phyloP scores from a whole-genome alignment of 2,113 vertebrate species.

The Scalopus aquaticus region DNA sequence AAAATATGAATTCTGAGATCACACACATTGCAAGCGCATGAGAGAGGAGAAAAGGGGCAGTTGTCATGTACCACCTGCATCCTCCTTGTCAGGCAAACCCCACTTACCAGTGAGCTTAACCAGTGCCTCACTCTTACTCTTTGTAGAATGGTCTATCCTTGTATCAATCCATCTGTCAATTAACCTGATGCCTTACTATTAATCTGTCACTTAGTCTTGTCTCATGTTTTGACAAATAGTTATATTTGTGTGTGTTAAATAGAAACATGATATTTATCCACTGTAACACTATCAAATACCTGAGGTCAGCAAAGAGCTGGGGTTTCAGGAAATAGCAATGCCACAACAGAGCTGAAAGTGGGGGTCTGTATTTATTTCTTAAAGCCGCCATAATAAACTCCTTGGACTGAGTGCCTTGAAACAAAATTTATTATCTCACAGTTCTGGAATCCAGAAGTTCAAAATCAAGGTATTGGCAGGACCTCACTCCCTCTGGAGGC shows the following conservation, averaged over 20 bases:
- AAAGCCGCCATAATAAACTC: background rate
- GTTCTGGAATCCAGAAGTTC: background rate
- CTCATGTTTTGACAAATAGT: background rate
- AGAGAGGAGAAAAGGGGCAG: background rate
- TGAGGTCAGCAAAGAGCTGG: background rate
- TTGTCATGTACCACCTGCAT: accelerated
- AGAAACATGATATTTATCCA: background rate
- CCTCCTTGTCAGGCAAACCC: background rate
- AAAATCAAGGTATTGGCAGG: background rate
- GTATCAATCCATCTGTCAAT: too few relatives aligned
- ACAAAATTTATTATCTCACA: background rate
- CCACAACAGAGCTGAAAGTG: background rate
- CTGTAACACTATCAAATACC: background rate
- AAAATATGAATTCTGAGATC: background rate
- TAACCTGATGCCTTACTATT: background rate
- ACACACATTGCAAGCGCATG: background rate
- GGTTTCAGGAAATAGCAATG: background rate
- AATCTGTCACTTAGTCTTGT: background rate
- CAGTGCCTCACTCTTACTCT: too few relatives aligned
- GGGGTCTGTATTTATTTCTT: background rate
- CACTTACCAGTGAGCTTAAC: background rate
- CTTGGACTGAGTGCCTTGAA: background rate
- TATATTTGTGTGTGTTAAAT: background rate
- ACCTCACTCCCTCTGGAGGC: background rate
- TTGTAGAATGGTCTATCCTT: too few relatives aligned